These are phyloP conservation scores for Diarsia dahlii DNA, from an alignment of 2,888 invertebrate genomes.

Conservation along the genomic window DNA sequence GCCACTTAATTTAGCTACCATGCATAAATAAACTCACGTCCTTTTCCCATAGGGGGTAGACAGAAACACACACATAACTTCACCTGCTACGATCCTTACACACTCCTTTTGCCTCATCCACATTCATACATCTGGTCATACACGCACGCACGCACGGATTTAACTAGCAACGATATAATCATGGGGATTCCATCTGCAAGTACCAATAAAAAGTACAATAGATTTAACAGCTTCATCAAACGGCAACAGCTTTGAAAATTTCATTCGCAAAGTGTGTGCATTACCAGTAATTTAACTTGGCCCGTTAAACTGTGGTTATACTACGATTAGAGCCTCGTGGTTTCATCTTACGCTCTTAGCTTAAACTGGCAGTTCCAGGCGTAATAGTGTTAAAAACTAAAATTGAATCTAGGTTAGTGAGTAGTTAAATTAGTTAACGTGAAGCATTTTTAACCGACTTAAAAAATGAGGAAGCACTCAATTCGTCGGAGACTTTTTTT, in stretches of 20 bases:
- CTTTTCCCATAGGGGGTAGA: too few species aligned
- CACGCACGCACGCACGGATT: too few species aligned
- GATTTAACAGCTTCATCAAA: constrained; percentile 10
- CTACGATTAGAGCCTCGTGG: constrained; percentile 74
- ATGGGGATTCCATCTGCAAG: neutral
- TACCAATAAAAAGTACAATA: constrained; percentile 1
- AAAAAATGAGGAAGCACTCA: too few species aligned
- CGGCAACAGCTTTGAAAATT: constrained; percentile 56
- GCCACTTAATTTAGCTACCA: too few species aligned
- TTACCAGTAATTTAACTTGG: constrained; percentile 83
- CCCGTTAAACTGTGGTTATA: constrained; percentile 79
- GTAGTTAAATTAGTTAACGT: constrained; percentile 31
- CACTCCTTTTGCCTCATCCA: too few species aligned
- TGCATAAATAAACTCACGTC: too few species aligned
- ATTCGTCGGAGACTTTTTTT: too few species aligned
- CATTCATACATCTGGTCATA: too few species aligned
- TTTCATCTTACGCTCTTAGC: constrained; percentile 64
- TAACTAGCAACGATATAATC: too few species aligned
- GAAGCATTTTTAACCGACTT: constrained; percentile 10
- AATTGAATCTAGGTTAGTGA: constrained; percentile 56
- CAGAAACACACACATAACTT: too few species aligned
- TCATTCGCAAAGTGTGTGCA: constrained; percentile 82
- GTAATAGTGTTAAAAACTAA: constrained; percentile 58
- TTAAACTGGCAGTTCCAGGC: constrained; percentile 48
- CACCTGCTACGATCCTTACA: too few species aligned